Percentiles rank a stretch among this genome's conserved stretches.
Evolutionary conservation across 2,797 vertebrate genomes (phyloP).

Genomic region (Neosilurus mollespiculum): DNA sequence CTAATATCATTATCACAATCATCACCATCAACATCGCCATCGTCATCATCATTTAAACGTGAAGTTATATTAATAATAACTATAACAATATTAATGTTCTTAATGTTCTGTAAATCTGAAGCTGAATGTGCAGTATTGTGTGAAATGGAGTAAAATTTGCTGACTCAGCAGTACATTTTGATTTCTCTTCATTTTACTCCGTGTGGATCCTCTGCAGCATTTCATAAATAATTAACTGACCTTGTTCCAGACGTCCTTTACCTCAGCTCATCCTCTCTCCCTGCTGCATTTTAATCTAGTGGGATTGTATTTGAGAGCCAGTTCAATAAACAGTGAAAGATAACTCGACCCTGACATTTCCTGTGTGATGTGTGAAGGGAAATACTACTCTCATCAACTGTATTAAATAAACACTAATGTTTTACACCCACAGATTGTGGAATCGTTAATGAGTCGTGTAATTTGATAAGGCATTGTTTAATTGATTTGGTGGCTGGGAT

Average conservation of each 20-base stretch:
- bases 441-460: not conserved
- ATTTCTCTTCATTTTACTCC: not conserved
- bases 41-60: no score
- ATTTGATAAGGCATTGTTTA: not conserved
- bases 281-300: not conserved
- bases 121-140: not conserved
- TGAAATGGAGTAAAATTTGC: not conserved
- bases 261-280: not conserved
- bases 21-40: no score
- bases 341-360: not conserved
- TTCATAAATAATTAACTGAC: conserved; percentile 15
- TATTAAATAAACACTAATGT: not conserved
- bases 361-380: not conserved
- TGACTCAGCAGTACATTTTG: not conserved
- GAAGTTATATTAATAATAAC: no score
- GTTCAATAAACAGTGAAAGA: no score
- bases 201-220: not conserved
- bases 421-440: not conserved
- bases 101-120: not conserved
- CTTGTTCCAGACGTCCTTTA: not conserved
- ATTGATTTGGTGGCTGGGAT: not conserved
- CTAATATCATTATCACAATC: no score
- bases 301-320: not conserved
- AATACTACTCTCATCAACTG: no score
- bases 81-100: no score